These are phyloP conservation scores for Otis tarda DNA, from an alignment of 2,113 vertebrate genomes.

Conservation along the genomic window DNA sequence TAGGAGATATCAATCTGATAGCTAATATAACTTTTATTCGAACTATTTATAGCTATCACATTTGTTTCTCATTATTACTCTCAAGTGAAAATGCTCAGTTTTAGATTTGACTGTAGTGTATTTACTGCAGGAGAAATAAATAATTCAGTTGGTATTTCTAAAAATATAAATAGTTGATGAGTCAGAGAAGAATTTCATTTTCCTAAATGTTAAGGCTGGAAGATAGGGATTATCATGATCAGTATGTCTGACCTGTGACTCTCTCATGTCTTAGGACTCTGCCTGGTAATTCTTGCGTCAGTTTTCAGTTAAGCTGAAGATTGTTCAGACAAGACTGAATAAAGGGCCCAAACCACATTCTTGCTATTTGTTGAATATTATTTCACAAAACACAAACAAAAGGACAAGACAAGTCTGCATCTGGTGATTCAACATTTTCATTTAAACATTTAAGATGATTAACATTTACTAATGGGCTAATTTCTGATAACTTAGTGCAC, in stretches of 20 bases:
- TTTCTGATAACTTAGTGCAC: neutral
- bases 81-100: neutral
- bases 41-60: neutral
- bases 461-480: neutral
- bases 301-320: neutral
- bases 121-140: conserved; percentile 32
- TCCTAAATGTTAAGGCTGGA: conserved; percentile 11
- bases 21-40: neutral
- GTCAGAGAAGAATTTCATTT: conserved; percentile 38
- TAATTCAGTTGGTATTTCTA: conserved; percentile 42
- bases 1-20: neutral
- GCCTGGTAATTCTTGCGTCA: neutral
- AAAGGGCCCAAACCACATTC: neutral
- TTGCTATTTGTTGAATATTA: neutral
- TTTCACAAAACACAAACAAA: neutral
- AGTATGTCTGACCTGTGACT: neutral
- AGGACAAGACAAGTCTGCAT: neutral
- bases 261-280: neutral
- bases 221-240: neutral
- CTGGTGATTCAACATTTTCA: neutral
- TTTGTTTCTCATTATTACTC: neutral
- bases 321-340: neutral
- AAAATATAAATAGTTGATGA: conserved; percentile 50
- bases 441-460: neutral
- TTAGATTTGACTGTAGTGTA: neutral